Conservation (phyloP, 1,140 invertebrate species). For the Temnothorax longispinosus region DNA sequence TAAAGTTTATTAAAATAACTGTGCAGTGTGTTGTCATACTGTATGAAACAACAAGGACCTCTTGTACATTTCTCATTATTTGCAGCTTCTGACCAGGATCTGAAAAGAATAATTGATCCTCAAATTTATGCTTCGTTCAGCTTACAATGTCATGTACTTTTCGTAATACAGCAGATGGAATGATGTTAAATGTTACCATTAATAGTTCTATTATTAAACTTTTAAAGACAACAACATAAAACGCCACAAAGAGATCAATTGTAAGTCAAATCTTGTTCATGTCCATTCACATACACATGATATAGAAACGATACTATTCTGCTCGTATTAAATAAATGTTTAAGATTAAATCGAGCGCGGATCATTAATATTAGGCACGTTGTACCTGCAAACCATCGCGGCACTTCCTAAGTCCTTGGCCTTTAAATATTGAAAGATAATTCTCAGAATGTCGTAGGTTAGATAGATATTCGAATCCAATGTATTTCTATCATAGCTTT, state of each 20-base stretch:
- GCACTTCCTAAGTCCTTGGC: conserved; percentile 74
- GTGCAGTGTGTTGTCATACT: no score
- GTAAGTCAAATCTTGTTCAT: neutral
- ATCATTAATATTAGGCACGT: neutral
- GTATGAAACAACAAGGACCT: neutral
- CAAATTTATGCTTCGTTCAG: neutral
- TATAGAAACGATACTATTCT: no score
- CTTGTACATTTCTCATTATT: conserved; percentile 68
- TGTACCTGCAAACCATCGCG: conserved; percentile 80
- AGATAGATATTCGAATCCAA: conserved; percentile 51
- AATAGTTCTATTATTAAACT: neutral
- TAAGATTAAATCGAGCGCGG: neutral
- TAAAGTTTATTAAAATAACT: conserved; percentile 13
- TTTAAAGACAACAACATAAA: neutral
- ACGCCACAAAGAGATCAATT: neutral
- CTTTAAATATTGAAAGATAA: conserved; percentile 80
- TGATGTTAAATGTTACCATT: neutral
- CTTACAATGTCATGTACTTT: neutral
- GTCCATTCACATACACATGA: no score
- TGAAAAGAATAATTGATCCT: conserved; percentile 55
- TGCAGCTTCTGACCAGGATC: conserved; percentile 78
- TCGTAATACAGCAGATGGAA: neutral
- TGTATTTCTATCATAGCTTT: neutral
- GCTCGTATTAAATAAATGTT: neutral
- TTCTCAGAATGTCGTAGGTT: conserved; percentile 80